Conservation (phyloP, 2,888 invertebrate species). For the Eulithis testata region DNA sequence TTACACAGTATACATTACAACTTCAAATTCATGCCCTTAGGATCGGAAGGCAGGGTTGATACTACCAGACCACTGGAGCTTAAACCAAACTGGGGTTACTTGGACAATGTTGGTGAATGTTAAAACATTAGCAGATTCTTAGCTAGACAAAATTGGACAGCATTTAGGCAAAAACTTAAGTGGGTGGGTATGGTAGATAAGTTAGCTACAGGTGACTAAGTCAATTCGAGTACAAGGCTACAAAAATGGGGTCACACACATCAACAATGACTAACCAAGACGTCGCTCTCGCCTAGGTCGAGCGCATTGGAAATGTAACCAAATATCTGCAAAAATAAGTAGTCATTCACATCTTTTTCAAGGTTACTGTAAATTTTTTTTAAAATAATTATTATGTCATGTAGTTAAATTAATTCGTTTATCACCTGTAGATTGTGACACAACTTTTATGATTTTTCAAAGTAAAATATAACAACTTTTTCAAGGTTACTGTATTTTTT, state of each 20-base stretch:
- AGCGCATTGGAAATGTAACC: slow-evolving; percentile 75
- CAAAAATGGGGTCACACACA: slow-evolving; percentile 37
- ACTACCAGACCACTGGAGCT: background rate
- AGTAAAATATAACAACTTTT: no score
- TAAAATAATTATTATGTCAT: no score
- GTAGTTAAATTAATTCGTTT: no score
- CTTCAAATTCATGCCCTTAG: no score
- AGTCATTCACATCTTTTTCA: background rate
- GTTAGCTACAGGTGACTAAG: slow-evolving; percentile 16
- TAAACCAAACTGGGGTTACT: slow-evolving; percentile 5
- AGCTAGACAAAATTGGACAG: slow-evolving; percentile 10
- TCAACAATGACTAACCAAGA: slow-evolving; percentile 69
- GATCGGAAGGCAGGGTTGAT: no score
- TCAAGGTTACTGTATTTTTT: no score
- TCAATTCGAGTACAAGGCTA: slow-evolving; percentile 18
- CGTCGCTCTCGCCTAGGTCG: slow-evolving; percentile 67
- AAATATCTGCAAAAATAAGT: slow-evolving; percentile 72
- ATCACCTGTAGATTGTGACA: no score
- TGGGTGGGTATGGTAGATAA: slow-evolving; percentile 2
- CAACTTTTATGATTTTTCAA: no score
- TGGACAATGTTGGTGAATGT: background rate
- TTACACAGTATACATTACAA: background rate
- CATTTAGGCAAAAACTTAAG: slow-evolving; percentile 9
- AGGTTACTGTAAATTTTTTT: no score
- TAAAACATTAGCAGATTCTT: background rate